A percentile compares a stretch with the other conserved stretches of the same genome.
phyloP scores from a whole-genome alignment of 2,888 invertebrate species.

The Caenorhabditis sulstoni region DNA sequence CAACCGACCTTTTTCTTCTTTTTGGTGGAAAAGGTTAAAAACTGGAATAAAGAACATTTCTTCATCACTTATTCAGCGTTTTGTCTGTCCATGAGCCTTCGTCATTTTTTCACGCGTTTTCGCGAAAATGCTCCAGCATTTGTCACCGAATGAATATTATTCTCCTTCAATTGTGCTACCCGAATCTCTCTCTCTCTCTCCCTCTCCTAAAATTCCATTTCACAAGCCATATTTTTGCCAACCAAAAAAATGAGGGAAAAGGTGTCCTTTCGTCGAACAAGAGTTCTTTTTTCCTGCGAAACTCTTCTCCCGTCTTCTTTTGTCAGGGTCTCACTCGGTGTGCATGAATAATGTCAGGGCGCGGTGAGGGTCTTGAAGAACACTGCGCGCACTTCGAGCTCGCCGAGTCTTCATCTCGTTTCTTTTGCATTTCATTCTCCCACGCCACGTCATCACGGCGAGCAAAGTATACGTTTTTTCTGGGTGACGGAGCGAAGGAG shows the following conservation, averaged over 20 bases:
- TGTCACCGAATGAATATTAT: no score
- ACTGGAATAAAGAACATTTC: no score
- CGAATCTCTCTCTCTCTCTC: no score
- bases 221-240: no score
- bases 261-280: conserved; percentile 16
- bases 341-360: conserved; percentile 20
- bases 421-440: neutral
- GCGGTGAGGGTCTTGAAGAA: conserved; percentile 1
- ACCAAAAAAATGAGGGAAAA: neutral
- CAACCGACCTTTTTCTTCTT: neutral
- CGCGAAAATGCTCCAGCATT: no score
- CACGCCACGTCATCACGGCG: neutral
- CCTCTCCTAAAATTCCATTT: no score
- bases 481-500: neutral
- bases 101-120: no score
- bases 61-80: no score
- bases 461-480: neutral
- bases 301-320: conserved; percentile 5
- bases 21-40: neutral
- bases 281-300: conserved; percentile 23
- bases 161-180: no score
- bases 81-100: no score
- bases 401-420: neutral
- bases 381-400: conserved; percentile 9
- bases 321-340: conserved; percentile 16